Evolutionary conservation across 2,113 vertebrate genomes (phyloP), one percentile per base, ranked within the genome.

Genomic region (Otus sunia): DNA sequence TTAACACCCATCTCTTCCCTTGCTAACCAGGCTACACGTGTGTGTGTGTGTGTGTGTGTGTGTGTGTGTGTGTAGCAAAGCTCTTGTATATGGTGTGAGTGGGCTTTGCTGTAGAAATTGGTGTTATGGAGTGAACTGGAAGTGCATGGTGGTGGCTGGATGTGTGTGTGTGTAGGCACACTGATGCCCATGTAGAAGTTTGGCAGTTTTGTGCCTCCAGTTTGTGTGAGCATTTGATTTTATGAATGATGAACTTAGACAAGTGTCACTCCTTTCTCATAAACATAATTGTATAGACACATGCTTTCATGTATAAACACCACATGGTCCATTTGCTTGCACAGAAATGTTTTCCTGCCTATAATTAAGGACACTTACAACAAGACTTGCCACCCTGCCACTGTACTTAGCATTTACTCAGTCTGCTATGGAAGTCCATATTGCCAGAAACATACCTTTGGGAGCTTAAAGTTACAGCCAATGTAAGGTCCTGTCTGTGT

Each of bases 1-100:
- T 95, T 96, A 97, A 86, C 79, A 25, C n/a, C 62, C 92, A 86
- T 59, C 82, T 74, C 19, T 96, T 96, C 91, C 87, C 88, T 79
- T 59, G 63, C 92, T 96, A 94, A 87, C 86, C 1, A 4, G 81
- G 73, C 86, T 85, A 36, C 41, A 37, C 15, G n/a, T n/a, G n/a
- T n/a, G n/a, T n/a, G n/a, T n/a, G n/a, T n/a, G n/a, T n/a, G n/a
- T n/a, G 43, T 36, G n/a, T 26, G 63, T 36, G 29, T 12, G 37
- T 52, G 52, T 68, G 72, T 10, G 92, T 8, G 88, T 14, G 86
- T n/a, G 62, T 59, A 94, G 1, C 66, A 81, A 82, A 94, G 79
- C 66, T 66, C 47, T 62, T 34, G 6, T 81, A 7, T 32, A 3
- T 34, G 67, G 74, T 7, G 5, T 4, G 22, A 73, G 58, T 87